Conservation (phyloP, 37 sponge, comb jelly and placozoan genomes). For the Oopsacas minuta region DNA sequence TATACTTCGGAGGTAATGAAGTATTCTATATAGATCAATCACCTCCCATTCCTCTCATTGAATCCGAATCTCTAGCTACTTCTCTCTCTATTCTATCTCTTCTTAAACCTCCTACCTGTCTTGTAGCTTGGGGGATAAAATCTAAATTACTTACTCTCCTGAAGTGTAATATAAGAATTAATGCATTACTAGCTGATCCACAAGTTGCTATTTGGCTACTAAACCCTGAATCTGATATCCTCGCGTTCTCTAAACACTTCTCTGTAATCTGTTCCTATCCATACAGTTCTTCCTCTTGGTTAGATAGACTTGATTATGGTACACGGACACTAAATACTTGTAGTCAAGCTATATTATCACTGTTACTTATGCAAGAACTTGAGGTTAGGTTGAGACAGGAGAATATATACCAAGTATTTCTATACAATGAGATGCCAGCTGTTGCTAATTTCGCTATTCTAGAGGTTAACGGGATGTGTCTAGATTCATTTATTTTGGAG, state of each 20-base stretch:
- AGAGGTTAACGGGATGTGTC: slow-evolving; percentile 82
- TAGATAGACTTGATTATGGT: slow-evolving; percentile 44
- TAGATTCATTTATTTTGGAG: slow-evolving; percentile 38
- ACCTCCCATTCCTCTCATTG: not conserved
- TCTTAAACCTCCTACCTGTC: not conserved
- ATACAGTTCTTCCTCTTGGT: not conserved
- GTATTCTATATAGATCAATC: not conserved
- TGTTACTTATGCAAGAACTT: slow-evolving; percentile 43
- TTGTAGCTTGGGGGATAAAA: not conserved
- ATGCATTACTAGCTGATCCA: slow-evolving; percentile 39
- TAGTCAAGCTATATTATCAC: slow-evolving; percentile 38
- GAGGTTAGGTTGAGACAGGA: slow-evolving; percentile 42
- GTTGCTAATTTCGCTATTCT: slow-evolving; percentile 48
- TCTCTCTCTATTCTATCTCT: not conserved
- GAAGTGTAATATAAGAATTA: not conserved
- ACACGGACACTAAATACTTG: slow-evolving; percentile 48
- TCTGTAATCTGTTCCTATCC: not conserved
- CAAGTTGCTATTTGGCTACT: slow-evolving; percentile 77
- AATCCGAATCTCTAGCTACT: not conserved
- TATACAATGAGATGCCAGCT: slow-evolving; percentile 65
- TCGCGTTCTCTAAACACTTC: slow-evolving; percentile 32
- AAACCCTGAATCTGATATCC: slow-evolving; percentile 61
- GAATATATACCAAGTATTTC: slow-evolving; percentile 42
- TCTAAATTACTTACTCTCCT: not conserved
- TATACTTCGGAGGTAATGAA: not conserved